Percentiles rank a stretch among this genome's conserved stretches.
Conservation (phyloP, 1,140 invertebrate genomes). For the Lycorma delicatula region DNA sequence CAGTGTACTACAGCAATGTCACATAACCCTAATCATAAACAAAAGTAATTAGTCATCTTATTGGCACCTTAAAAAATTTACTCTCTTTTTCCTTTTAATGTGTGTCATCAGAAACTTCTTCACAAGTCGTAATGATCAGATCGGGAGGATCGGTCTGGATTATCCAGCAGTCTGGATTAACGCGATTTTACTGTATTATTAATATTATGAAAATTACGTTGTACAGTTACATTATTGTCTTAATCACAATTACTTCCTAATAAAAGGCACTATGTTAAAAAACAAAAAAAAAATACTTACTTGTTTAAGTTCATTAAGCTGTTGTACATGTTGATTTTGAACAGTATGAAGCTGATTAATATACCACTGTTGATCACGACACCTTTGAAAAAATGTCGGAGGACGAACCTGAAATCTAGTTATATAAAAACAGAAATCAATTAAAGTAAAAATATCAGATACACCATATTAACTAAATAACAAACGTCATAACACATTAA, state of each 20-base stretch:
- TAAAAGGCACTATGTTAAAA: background rate
- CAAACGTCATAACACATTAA: no score
- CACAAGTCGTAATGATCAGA: background rate
- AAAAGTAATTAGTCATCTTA: no score
- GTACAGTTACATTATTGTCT: background rate
- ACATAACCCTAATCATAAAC: no score
- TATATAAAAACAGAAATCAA: no score
- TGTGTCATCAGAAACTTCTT: no score
- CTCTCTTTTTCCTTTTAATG: no score
- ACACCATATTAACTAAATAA: no score
- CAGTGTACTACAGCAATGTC: no score
- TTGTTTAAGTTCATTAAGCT: constrained; percentile 73
- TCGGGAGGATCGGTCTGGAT: constrained; percentile 14
- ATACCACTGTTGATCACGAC: constrained; percentile 89
- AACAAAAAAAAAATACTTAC: constrained; percentile 11
- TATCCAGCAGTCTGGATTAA: constrained; percentile 17
- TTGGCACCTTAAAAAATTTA: no score
- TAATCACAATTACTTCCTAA: background rate
- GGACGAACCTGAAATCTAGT: constrained; percentile 81
- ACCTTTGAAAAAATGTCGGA: constrained; percentile 88
- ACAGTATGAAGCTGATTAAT: constrained; percentile 74
- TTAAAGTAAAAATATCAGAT: no score
- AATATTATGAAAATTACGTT: background rate
- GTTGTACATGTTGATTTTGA: constrained; percentile 68
- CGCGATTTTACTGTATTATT: background rate